Evolutionary conservation across 1,140 invertebrate species (phyloP), one percentile per base, ranked within the genome.

Genomic region (Lethrus apterus): DNA sequence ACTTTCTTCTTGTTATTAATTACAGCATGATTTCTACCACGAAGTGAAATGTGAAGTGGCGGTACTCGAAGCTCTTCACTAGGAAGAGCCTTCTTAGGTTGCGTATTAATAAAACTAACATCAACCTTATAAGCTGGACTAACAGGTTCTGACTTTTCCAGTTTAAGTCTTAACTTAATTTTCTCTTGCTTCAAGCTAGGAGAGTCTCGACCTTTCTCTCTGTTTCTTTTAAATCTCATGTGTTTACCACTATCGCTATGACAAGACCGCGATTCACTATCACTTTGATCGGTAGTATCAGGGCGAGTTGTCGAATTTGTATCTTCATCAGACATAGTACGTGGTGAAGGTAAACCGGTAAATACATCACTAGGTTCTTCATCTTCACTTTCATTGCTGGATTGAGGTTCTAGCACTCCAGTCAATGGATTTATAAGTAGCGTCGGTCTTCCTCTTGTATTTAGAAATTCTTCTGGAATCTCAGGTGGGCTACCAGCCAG

Each of bases 21-120:
- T 21, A 93, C 86, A n/a, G 84, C 85, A 10, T 85, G 84, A 68
- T 90, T 90, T 32, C 85, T 72, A 5, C 89, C 89, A 50, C 88
- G 73, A 34, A 93, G 68, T 38, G 87, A 89, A 57, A 93, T 93
- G 62, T 93, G 89, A 57, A 93, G 70, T 2, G 89, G 89, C 15
- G 90, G 89, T 13, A 93, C 89, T 46, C 87, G 72, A 1, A 84
- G 80, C 57, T 90, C 87, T 46, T 81, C 80, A 1, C 74, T 74
- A 44, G 70, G 66, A 11, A 61, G 65, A 8, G 66, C 58, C 13
- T 71, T 61, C 44, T 69, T 67, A 29, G 67, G 60, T 43, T 69
- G 71, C 13, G 72, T 71, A 56, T 78, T 78, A 1, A 80, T 73
- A 60, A 83, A 86, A 29, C 81, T 83, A 4, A 86, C 78, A 60